A percentile compares a stretch with the other conserved stretches of the same genome.
Evolutionary conservation across 2,113 vertebrate species (phyloP).

Genomic region (Pachycephala philippinensis): DNA sequence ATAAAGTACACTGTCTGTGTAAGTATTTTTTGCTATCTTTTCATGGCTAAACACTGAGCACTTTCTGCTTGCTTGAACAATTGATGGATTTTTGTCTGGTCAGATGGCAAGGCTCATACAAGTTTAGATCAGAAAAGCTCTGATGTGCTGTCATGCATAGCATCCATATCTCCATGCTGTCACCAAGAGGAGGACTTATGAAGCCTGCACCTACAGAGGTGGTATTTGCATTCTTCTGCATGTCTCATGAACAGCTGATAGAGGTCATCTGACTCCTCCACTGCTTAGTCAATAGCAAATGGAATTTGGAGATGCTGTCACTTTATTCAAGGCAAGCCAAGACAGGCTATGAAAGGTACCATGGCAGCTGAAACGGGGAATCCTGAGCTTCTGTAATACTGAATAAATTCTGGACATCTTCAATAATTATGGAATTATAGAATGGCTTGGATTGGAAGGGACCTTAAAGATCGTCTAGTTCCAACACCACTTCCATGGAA

Average conservation of each 20-base stretch:
- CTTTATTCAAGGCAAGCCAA: not conserved
- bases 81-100: not conserved
- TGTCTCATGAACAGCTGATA: not conserved
- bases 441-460: not conserved
- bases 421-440: not conserved
- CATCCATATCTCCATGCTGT: not conserved
- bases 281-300: not conserved
- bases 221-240: not conserved
- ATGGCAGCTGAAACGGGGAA: not conserved
- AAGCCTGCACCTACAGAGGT: not conserved
- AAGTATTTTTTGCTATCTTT: not conserved
- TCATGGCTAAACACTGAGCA: not conserved
- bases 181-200: not conserved
- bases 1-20: not conserved
- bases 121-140: not conserved
- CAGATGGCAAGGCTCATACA: not conserved
- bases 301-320: not conserved
- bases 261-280: not conserved
- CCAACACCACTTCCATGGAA: not conserved
- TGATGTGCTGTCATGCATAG: not conserved
- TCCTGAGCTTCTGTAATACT: not conserved
- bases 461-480: not conserved
- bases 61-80: not conserved
- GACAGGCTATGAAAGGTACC: not conserved
- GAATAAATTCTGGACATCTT: not conserved